Conservation (phyloP, 2,113 vertebrate species). For the Plectropomus leopardus region DNA sequence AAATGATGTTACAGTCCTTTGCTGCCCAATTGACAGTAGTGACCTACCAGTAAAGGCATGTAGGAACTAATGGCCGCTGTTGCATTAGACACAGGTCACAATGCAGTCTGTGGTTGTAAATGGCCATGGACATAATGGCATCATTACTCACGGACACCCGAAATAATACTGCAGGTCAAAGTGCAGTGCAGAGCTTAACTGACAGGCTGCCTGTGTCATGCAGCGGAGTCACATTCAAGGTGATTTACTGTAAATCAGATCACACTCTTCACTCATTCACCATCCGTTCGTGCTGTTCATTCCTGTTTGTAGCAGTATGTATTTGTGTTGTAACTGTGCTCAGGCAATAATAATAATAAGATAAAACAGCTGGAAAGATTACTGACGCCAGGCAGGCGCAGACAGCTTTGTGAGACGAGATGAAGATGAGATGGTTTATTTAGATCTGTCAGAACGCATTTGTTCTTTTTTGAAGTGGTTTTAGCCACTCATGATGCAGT, state of each 20-base stretch:
- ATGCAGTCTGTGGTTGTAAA: constrained; percentile 16
- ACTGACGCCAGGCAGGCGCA: background rate
- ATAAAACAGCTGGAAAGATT: constrained; percentile 19
- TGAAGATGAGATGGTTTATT: constrained; percentile 1
- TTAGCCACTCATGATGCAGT: constrained; percentile 3
- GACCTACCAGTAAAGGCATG: constrained; percentile 16
- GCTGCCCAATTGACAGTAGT: background rate
- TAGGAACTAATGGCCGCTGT: background rate
- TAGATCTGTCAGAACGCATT: background rate
- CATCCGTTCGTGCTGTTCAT: background rate
- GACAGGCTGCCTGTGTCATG: constrained; percentile 1
- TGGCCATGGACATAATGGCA: background rate
- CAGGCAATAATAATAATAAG: constrained; percentile 17
- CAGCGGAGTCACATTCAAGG: constrained; percentile 4
- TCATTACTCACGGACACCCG: constrained; percentile 3
- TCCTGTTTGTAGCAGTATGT: constrained; percentile 15
- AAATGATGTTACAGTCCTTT: background rate
- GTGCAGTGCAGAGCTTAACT: constrained; percentile 12
- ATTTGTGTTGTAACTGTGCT: constrained; percentile 1
- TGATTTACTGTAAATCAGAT: constrained; percentile 37
- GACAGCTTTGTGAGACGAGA: background rate
- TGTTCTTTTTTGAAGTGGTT: background rate
- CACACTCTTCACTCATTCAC: background rate
- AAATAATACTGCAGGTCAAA: constrained; percentile 26
- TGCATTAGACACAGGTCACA: constrained; percentile 31